phyloP scores from a whole-genome alignment of 2,113 vertebrate genomes.

The Calonectris borealis region DNA sequence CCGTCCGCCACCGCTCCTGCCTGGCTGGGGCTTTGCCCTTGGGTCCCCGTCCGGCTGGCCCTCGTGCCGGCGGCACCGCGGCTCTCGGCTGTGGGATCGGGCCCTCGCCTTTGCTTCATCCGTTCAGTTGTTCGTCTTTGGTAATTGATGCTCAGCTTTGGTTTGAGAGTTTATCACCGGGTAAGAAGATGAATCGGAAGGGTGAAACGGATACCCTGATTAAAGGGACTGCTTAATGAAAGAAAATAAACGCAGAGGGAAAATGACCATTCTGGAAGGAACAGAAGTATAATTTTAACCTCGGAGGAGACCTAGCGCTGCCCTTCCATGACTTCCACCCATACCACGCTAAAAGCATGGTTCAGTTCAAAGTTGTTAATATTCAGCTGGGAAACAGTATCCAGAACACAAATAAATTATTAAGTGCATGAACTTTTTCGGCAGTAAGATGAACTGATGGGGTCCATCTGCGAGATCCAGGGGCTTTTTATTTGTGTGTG shows the following conservation, averaged over 20 bases:
- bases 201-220: constrained; percentile 80
- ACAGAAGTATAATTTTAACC: constrained; percentile 75
- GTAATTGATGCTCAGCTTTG: constrained; percentile 57
- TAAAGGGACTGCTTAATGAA: constrained; percentile 89
- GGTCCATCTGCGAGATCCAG: constrained; percentile 95
- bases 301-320: constrained; percentile 78
- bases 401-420: constrained; percentile 99
- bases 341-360: constrained; percentile 87
- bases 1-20: fast-evolving
- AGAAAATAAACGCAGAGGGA: constrained; percentile 79
- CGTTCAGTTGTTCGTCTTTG: background rate
- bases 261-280: constrained; percentile 75
- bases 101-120: background rate
- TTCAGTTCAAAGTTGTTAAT: constrained; percentile 99
- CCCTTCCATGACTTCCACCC: constrained; percentile 85
- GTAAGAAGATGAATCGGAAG: constrained; percentile 70
- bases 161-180: constrained; percentile 61
- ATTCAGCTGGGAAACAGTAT: constrained; percentile 99
- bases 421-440: constrained; percentile 99
- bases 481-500: constrained; percentile 87
- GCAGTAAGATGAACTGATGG: constrained; percentile 99
- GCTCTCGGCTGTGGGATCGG: background rate
- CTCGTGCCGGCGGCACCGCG: fast-evolving
- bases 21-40: background rate
- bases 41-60: background rate